These are phyloP conservation scores for Pristionchus entomophagus DNA, from an alignment of 2,888 invertebrate species.

Conservation along the genomic window DNA sequence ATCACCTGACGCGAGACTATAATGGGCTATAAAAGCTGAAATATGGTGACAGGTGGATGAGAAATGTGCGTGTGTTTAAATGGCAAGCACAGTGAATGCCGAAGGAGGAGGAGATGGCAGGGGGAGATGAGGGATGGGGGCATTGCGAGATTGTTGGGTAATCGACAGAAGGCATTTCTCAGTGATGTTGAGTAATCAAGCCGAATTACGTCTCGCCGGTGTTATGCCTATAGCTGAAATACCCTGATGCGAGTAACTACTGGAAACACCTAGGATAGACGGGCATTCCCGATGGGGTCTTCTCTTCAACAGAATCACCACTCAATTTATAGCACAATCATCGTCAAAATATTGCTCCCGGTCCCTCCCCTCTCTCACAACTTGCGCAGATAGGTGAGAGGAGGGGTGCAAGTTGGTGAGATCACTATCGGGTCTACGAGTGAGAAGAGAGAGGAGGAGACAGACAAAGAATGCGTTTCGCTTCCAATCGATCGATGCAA, in stretches of 20 bases:
- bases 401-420: conserved; percentile 13
- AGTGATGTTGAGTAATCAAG: too few relatives aligned
- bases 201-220: too few relatives aligned
- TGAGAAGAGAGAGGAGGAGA: neutral
- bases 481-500: neutral
- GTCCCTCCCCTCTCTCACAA: neutral
- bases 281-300: neutral
- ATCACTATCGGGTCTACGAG: neutral
- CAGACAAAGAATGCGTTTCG: neutral
- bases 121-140: neutral
- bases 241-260: too few relatives aligned
- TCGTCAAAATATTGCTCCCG: neutral
- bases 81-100: neutral
- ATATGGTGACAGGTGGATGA: conserved; percentile 44
- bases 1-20: neutral
- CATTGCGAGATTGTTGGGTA: neutral
- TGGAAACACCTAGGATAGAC: too few relatives aligned
- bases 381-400: neutral
- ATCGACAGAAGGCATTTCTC: conserved; percentile 23
- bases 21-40: conserved; percentile 40
- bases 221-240: too few relatives aligned
- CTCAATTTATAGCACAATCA: neutral
- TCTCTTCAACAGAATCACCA: neutral
- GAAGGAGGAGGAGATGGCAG: neutral
- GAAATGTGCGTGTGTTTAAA: conserved; percentile 16